Percentiles rank a stretch among this genome's conserved stretches.
Conservation (phyloP, 2,113 vertebrate genomes). For the Crotalus horridus region DNA sequence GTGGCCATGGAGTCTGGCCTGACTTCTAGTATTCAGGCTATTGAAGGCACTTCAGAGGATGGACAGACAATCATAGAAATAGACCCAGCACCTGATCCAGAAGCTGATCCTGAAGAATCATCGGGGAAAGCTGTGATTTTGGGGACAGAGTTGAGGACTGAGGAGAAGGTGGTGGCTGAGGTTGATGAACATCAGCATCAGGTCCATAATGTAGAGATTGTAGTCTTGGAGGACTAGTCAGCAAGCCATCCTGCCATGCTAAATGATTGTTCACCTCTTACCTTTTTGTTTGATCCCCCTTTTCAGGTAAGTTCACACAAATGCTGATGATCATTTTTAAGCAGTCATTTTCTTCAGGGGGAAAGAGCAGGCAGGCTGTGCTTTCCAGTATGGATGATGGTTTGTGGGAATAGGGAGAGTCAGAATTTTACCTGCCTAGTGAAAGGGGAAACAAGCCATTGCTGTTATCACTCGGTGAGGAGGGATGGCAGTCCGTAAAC, state of each 20-base stretch:
- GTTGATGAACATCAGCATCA: slow-evolving; percentile 80
- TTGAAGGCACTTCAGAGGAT: slow-evolving; percentile 74
- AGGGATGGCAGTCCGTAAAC: background rate
- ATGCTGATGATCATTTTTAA: slow-evolving; percentile 16
- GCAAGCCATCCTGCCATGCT: slow-evolving; percentile 10
- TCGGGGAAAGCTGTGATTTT: slow-evolving; percentile 76
- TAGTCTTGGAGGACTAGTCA: slow-evolving; percentile 80
- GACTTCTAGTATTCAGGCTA: slow-evolving; percentile 74
- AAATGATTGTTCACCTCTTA: slow-evolving; percentile 43
- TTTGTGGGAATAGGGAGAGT: slow-evolving; percentile 17
- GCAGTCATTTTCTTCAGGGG: background rate
- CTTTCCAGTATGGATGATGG: slow-evolving; percentile 46
- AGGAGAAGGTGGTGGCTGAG: slow-evolving; percentile 75
- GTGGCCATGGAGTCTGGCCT: slow-evolving; percentile 82
- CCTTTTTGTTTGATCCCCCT: slow-evolving; percentile 45
- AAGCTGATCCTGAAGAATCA: slow-evolving; percentile 72
- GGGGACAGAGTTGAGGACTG: slow-evolving; percentile 81
- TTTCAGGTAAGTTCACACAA: slow-evolving; percentile 58
- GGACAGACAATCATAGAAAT: slow-evolving; percentile 89
- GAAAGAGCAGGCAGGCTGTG: slow-evolving; percentile 20
- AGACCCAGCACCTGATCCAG: slow-evolving; percentile 75
- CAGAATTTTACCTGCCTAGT: slow-evolving; percentile 29
- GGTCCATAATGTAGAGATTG: slow-evolving; percentile 82
- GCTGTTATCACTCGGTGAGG: background rate
- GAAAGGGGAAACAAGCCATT: slow-evolving; percentile 40